Conservation (phyloP, 1,140 invertebrate species). For the Maniola jurtina region DNA sequence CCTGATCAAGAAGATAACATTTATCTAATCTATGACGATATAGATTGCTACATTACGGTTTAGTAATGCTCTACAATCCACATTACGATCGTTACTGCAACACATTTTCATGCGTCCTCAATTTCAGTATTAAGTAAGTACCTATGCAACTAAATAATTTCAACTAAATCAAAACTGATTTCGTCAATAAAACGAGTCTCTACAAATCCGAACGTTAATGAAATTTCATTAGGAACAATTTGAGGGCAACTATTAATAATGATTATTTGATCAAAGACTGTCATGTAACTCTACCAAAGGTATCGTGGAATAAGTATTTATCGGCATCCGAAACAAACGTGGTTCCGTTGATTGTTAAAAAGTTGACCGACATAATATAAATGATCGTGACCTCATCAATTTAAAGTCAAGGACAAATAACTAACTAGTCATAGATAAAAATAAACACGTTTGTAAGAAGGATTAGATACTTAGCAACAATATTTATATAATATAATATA, state of each 20-base stretch:
- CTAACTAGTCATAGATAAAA: background rate
- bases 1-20: conserved; percentile 30
- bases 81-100: background rate
- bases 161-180: too few relatives aligned
- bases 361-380: conserved; percentile 1
- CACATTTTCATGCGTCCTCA: background rate
- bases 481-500: too few relatives aligned
- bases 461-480: too few relatives aligned
- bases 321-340: background rate
- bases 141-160: too few relatives aligned
- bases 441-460: too few relatives aligned
- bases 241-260: too few relatives aligned
- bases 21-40: conserved; percentile 25
- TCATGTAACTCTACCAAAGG: too few relatives aligned
- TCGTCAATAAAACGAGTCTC: too few relatives aligned
- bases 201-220: too few relatives aligned
- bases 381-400: background rate
- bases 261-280: too few relatives aligned
- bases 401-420: background rate
- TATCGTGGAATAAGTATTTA: too few relatives aligned
- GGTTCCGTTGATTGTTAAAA: background rate
- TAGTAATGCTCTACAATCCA: conserved; percentile 18
- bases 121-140: background rate
- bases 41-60: conserved; percentile 10
- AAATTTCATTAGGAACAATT: too few relatives aligned